Conservation (phyloP, 2,797 vertebrate genomes). For the Spinus olivaceus region DNA sequence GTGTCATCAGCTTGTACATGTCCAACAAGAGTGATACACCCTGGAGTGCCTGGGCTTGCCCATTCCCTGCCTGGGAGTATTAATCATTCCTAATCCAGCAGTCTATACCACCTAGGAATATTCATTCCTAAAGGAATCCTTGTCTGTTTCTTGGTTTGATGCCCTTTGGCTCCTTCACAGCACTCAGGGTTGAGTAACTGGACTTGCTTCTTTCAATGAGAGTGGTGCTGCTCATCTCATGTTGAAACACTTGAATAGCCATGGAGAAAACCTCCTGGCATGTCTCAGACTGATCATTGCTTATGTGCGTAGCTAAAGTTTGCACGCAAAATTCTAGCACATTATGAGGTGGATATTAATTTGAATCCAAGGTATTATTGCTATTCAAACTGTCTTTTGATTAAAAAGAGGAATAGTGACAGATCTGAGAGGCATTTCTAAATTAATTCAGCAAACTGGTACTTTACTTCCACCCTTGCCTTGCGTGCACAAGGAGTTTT, state of each 20-base stretch:
- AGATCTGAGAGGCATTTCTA: background rate
- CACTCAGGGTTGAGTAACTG: background rate
- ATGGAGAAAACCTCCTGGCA: background rate
- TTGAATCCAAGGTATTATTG: background rate
- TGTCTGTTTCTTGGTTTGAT: background rate
- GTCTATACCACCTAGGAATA: background rate
- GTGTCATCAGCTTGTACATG: background rate
- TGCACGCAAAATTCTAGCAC: background rate
- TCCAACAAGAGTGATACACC: background rate
- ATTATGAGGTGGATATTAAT: background rate
- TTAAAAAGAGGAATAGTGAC: background rate
- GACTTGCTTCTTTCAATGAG: background rate
- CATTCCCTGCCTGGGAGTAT: background rate
- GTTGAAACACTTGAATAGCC: background rate
- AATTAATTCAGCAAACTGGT: background rate
- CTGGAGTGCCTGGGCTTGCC: background rate
- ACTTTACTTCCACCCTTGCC: background rate
- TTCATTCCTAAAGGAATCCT: background rate
- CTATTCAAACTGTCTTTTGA: background rate
- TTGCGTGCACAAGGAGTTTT: background rate
- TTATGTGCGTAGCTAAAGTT: background rate
- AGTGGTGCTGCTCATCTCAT: background rate
- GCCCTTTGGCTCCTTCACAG: background rate
- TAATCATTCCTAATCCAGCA: background rate
- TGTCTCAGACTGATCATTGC: background rate